A percentile compares a stretch with the other conserved stretches of the same genome.
These are phyloP conservation scores for Heliconius nattereri DNA, from an alignment of 1,140 invertebrate species.

Conservation along the genomic window DNA sequence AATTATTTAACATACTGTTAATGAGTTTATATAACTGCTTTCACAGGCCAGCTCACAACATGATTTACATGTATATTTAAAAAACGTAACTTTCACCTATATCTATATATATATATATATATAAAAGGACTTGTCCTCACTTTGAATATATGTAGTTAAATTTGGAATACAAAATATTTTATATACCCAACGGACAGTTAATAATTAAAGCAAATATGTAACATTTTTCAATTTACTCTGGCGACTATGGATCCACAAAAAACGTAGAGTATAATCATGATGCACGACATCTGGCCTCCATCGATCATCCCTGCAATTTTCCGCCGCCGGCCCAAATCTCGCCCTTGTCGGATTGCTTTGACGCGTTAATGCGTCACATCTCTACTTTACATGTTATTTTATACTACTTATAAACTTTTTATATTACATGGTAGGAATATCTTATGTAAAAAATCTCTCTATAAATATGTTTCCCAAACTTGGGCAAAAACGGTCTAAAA, in stretches of 20 bases:
- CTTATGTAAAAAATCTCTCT: neutral
- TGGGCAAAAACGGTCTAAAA: too few species aligned
- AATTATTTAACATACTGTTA: too few species aligned
- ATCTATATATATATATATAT: too few species aligned
- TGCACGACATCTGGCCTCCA: constrained; percentile 62
- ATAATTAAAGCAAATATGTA: constrained; percentile 35
- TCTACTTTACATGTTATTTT: constrained; percentile 5
- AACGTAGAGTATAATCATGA: constrained; percentile 56
- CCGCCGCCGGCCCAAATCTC: constrained; percentile 58
- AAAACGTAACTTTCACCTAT: too few species aligned
- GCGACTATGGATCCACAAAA: constrained; percentile 42
- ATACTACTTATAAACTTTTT: constrained; percentile 10
- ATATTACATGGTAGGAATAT: neutral
- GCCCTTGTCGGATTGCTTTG: constrained; percentile 56
- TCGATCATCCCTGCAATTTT: constrained; percentile 73
- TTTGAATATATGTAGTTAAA: neutral
- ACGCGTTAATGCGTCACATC: constrained; percentile 60
- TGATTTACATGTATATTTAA: too few species aligned
- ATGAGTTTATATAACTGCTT: neutral
- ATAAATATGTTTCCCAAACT: too few species aligned
- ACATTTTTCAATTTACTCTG: constrained; percentile 45
- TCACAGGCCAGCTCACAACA: neutral
- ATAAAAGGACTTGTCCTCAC: too few species aligned
- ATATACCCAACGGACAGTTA: neutral
- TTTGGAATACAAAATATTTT: neutral